These are phyloP conservation scores for Cassiopea xamachana DNA, from an alignment of 30 jellyfish, hydroid and myxozoan genomes.

Conservation along the genomic window DNA sequence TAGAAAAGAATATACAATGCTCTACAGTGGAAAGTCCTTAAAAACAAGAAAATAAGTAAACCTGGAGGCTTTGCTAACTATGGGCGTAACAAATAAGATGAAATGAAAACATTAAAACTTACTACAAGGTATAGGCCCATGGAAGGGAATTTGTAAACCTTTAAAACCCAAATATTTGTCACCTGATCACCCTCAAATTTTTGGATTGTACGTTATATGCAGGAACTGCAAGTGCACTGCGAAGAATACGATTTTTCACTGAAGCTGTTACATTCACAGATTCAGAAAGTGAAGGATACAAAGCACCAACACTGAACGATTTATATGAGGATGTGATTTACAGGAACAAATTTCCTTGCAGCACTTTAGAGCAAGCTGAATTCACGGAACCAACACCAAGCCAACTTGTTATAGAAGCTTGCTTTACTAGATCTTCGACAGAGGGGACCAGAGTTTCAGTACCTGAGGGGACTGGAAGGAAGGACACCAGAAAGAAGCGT, in stretches of 20 bases:
- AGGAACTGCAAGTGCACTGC: constrained; percentile 54
- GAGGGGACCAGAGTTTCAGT: constrained; percentile 7
- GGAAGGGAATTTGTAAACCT: neutral
- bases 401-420: constrained; percentile 40
- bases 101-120: too few relatives aligned
- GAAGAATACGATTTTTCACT: constrained; percentile 25
- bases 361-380: constrained; percentile 2
- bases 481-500: constrained; percentile 19
- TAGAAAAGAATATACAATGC: too few relatives aligned
- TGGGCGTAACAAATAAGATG: too few relatives aligned
- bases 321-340: constrained; percentile 23
- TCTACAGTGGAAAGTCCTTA: too few relatives aligned
- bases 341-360: constrained; percentile 12
- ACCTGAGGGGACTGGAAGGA: neutral
- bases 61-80: too few relatives aligned
- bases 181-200: neutral
- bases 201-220: neutral
- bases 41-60: too few relatives aligned
- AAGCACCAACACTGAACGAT: constrained; percentile 51
- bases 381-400: constrained; percentile 54
- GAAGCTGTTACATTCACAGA: constrained; percentile 50
- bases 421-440: constrained; percentile 20
- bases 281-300: constrained; percentile 59
- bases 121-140: too few relatives aligned
- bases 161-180: neutral